Evolutionary conservation across 2,888 invertebrate species (phyloP).

Genomic region (Cantharis nigra): DNA sequence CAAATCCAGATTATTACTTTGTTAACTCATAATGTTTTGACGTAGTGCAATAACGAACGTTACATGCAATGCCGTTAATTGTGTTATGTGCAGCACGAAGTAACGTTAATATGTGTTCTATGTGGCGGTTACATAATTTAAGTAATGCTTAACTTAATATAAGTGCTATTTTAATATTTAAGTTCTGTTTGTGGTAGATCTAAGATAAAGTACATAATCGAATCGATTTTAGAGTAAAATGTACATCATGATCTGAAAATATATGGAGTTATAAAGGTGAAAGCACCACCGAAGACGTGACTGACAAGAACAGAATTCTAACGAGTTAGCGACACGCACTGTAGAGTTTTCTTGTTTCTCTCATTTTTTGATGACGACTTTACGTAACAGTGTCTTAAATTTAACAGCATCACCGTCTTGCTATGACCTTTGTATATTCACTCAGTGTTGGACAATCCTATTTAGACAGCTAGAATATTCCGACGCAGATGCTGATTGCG

Average conservation of each 20-base stretch:
- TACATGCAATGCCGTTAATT: constrained; percentile 33
- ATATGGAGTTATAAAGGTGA: constrained; percentile 31
- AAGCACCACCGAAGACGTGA: constrained; percentile 28
- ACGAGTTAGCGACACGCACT: constrained; percentile 28
- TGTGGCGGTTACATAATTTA: not conserved
- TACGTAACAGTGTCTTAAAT: constrained; percentile 23
- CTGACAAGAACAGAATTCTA: constrained; percentile 28
- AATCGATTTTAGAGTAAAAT: constrained; percentile 30
- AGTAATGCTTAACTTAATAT: not conserved
- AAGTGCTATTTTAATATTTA: not conserved
- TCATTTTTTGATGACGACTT: constrained; percentile 38
- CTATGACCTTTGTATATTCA: constrained; percentile 22
- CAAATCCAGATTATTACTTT: constrained; percentile 13
- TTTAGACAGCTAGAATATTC: constrained; percentile 25
- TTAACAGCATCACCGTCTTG: constrained; percentile 36
- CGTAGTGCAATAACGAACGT: constrained; percentile 24
- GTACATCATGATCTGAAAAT: constrained; percentile 29
- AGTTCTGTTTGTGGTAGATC: constrained; percentile 4
- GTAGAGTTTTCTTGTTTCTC: constrained; percentile 35
- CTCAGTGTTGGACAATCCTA: constrained; percentile 25
- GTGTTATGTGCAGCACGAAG: constrained; percentile 4
- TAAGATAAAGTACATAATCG: constrained; percentile 31
- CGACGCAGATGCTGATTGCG: constrained; percentile 22
- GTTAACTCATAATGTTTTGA: constrained; percentile 16
- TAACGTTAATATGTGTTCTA: not conserved